These are phyloP conservation scores for Catharus minimus DNA, from an alignment of 2,113 vertebrate genomes.

Conservation along the genomic window DNA sequence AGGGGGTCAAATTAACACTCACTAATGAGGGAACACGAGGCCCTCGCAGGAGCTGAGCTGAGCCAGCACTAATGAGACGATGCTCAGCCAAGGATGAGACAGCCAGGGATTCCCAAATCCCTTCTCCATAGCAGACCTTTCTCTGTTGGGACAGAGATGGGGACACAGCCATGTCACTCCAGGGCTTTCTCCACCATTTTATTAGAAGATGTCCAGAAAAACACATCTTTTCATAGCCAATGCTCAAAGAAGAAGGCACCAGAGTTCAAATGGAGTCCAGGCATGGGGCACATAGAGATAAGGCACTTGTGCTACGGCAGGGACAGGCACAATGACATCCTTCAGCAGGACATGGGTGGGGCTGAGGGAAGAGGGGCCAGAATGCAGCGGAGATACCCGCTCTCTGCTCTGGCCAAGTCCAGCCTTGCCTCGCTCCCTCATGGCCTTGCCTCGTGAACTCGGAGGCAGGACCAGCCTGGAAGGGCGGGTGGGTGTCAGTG, in stretches of 20 bases:
- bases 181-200: conserved; percentile 48
- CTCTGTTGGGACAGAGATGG: background rate
- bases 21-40: background rate
- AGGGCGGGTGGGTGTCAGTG: background rate
- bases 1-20: background rate
- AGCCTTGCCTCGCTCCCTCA: background rate
- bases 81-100: background rate
- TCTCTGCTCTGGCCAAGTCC: background rate
- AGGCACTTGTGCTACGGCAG: background rate
- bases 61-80: rapidly evolving
- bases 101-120: background rate
- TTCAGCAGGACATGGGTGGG: background rate
- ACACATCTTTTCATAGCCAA: conserved; percentile 28
- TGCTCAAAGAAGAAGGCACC: background rate
- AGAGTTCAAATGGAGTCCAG: background rate
- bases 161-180: background rate
- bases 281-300: background rate
- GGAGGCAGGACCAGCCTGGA: background rate
- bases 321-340: background rate
- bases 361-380: background rate
- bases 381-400: rapidly evolving
- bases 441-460: background rate
- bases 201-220: conserved; percentile 45
- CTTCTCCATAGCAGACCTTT: background rate
- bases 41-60: background rate